Evolutionary conservation across 2,888 invertebrate species (phyloP).

Genomic region (Drosophila kanekoi): DNA sequence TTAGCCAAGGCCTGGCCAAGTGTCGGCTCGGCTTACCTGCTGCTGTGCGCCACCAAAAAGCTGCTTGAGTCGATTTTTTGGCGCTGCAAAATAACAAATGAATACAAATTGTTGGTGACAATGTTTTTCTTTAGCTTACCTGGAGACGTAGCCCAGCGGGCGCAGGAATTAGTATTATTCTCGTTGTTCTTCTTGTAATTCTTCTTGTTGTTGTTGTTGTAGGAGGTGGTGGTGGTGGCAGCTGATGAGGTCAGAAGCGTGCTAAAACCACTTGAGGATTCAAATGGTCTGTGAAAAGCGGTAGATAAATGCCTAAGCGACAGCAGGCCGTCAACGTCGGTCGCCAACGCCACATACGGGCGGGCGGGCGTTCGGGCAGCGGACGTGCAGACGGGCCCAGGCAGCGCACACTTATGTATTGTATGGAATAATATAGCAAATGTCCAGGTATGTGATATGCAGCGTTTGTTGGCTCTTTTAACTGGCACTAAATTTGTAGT

Average conservation of each 20-base stretch:
- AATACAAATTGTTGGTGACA: neutral
- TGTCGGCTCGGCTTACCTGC: slow-evolving; percentile 38
- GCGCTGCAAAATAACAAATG: neutral
- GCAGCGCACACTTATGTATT: neutral
- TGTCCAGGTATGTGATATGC: slow-evolving; percentile 16
- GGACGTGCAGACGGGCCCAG: neutral
- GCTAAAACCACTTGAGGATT: slow-evolving; percentile 61
- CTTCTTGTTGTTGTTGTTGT: slow-evolving; percentile 11
- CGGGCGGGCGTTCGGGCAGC: slow-evolving; percentile 14
- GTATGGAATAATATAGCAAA: neutral
- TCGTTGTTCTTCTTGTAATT: too few species aligned
- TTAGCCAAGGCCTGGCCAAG: too few species aligned
- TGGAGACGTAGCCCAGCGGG: slow-evolving; percentile 8
- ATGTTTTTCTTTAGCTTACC: neutral
- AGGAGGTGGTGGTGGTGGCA: slow-evolving; percentile 29
- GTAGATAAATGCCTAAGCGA: slow-evolving; percentile 35
- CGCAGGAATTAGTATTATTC: too few species aligned
- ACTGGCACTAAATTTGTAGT: slow-evolving; percentile 6
- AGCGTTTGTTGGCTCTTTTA: slow-evolving; percentile 11
- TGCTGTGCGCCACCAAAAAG: slow-evolving; percentile 25
- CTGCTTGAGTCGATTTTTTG: neutral
- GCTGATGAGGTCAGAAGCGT: slow-evolving; percentile 67
- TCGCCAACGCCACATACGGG: slow-evolving; percentile 71
- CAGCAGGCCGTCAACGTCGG: slow-evolving; percentile 38
- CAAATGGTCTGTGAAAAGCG: slow-evolving; percentile 24